These are phyloP conservation scores for Lutra lutra DNA, from an alignment of 2,797 vertebrate species.

Conservation along the genomic window DNA sequence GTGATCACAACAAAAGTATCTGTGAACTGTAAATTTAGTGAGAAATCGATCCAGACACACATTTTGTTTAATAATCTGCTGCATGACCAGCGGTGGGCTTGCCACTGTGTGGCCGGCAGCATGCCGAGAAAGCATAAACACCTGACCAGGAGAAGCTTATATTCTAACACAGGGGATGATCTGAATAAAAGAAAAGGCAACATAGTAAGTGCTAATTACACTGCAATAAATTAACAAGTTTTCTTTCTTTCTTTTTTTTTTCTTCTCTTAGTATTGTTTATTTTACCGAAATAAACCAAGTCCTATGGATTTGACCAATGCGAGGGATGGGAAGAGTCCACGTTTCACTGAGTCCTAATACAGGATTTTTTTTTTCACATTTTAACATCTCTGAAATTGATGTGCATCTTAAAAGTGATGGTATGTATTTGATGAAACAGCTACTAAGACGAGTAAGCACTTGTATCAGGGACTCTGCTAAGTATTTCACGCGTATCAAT, in stretches of 20 bases:
- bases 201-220: not conserved
- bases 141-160: not conserved
- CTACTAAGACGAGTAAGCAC: not conserved
- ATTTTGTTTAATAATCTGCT: slow-evolving; percentile 23
- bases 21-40: slow-evolving; percentile 47
- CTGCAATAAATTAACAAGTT: not conserved
- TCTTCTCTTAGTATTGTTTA: not conserved
- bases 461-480: not conserved
- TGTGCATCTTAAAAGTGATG: not conserved
- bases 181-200: not conserved
- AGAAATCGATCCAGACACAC: slow-evolving; percentile 57
- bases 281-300: not conserved
- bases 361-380: not conserved
- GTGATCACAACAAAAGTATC: slow-evolving; percentile 58
- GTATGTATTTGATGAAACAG: not conserved
- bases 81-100: not conserved
- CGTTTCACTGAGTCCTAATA: not conserved
- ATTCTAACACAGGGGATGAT: not conserved
- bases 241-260: not conserved
- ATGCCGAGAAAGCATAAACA: not conserved
- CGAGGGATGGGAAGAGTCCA: not conserved
- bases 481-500: not conserved
- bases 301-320: not conserved
- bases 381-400: slow-evolving; percentile 21
- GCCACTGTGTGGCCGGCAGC: not conserved